Conservation (phyloP, 2,797 vertebrate genomes). For the Lycodopsis pacificus region DNA sequence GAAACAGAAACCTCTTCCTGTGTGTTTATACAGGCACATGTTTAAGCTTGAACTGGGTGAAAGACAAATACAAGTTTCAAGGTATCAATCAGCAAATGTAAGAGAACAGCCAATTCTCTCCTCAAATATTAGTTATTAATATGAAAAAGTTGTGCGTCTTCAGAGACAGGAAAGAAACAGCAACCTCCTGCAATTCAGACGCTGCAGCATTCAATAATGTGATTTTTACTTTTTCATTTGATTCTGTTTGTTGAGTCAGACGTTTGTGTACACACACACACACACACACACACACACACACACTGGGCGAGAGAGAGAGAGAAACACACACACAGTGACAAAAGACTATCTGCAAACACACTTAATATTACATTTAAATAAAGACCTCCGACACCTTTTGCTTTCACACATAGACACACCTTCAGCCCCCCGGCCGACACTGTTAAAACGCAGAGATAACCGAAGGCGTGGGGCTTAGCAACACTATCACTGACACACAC, state of each 20-base stretch:
- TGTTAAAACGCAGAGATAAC: slow-evolving; percentile 44
- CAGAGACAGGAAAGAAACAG: background rate
- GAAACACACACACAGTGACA: background rate
- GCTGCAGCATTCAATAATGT: slow-evolving; percentile 4
- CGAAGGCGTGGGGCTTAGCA: slow-evolving; percentile 5
- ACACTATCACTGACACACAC: too few species aligned
- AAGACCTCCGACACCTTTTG: background rate
- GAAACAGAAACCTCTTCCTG: slow-evolving; percentile 50
- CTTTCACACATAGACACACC: slow-evolving; percentile 19
- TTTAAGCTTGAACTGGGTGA: slow-evolving; percentile 20
- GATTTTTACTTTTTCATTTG: background rate
- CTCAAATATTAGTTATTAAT: background rate
- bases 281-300: background rate
- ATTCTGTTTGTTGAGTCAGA: background rate
- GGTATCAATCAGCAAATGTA: slow-evolving; percentile 15
- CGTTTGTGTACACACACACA: background rate
- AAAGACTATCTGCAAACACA: slow-evolving; percentile 25
- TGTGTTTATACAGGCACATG: slow-evolving; percentile 19
- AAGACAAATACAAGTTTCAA: slow-evolving; percentile 9
- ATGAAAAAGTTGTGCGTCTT: background rate
- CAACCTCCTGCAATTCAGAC: background rate
- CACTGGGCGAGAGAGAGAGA: background rate
- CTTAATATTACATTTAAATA: slow-evolving; percentile 11
- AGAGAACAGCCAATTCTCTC: background rate
- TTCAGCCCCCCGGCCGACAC: slow-evolving; percentile 45